Evolutionary conservation across 2,888 invertebrate genomes (phyloP), one percentile per base, ranked within the genome.

Genomic region (Brachyopa scutellaris): DNA sequence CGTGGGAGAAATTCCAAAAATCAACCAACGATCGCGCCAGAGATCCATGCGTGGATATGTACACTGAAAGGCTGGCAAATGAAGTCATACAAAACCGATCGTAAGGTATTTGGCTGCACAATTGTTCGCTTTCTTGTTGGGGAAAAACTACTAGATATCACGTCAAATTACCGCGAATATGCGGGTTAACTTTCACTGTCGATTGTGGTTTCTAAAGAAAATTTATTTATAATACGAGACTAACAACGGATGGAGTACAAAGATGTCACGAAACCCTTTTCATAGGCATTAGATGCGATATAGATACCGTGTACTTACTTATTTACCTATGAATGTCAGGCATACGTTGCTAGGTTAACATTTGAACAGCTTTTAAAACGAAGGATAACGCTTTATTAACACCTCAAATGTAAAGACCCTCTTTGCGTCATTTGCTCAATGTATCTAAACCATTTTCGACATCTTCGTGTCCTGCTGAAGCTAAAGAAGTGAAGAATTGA

Each of bases 1-100:
- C 72, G 61, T 62, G 72, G 61, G 72, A 73, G 45, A 73, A 62
- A 73, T 62, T 72, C 40, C 23, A 42, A 45, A 72, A 61, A 21
- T 42, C 15, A 17, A 13, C 23, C 19, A 21, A 9, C 6, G 21
- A 55, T 67, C 45, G 47, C 13, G 9, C 47, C 59, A 69, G 29
- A 42, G 51, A 62, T 64, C 45, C 45, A 5, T 61, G 45, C 15
- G 11, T 21, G 17, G 13, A 21, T 31, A 42, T n/a, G n/a, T n/a
- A n/a, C 13, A 38, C 38, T 26, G 64, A 21, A 23, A 31, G 19
- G 59, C 19, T 42, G 26, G 33, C 47, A 42, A 38, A 40, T 42
- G 53, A 55, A 55, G 53, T 53, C 53, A 45, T 55, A 57, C 47
- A 47, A 69, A 47, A 26, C 5, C 47, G 13, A 51, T 19, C 8